phyloP scores from a whole-genome alignment of 2,113 vertebrate species.

The Dromaius novaehollandiae region DNA sequence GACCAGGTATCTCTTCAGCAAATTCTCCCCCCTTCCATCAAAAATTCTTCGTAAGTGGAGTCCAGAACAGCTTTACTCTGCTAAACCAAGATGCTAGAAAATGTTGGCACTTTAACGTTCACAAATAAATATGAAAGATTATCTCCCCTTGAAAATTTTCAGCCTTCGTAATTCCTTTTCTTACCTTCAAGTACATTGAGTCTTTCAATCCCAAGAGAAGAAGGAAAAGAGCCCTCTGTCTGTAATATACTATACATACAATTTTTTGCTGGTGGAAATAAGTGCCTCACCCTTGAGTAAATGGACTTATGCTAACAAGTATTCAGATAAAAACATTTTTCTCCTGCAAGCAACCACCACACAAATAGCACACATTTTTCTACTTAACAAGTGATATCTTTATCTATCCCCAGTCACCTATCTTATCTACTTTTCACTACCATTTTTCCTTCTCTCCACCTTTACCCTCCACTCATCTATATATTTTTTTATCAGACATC shows the following conservation, averaged over 20 bases:
- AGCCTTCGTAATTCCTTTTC: neutral
- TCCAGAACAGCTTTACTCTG: neutral
- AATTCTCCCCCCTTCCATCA: neutral
- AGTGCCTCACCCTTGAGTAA: neutral
- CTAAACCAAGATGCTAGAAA: neutral
- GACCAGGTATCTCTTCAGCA: neutral
- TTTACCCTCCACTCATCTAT: neutral
- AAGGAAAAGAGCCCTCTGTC: neutral
- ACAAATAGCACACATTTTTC: neutral
- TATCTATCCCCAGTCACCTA: neutral
- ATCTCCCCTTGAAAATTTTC: neutral
- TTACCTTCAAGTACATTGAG: neutral
- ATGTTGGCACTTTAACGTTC: neutral
- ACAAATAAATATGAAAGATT: neutral
- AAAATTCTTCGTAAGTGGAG: neutral
- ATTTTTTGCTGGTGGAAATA: neutral
- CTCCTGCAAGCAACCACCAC: neutral
- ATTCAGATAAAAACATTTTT: neutral
- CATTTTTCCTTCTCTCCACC: neutral
- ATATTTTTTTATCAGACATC: neutral
- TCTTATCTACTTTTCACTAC: neutral
- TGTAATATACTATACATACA: neutral
- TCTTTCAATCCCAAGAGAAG: neutral
- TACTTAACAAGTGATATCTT: neutral
- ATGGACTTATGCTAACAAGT: neutral